Evolutionary conservation across 2,888 invertebrate species (phyloP).

Genomic region (Troilus luridus): DNA sequence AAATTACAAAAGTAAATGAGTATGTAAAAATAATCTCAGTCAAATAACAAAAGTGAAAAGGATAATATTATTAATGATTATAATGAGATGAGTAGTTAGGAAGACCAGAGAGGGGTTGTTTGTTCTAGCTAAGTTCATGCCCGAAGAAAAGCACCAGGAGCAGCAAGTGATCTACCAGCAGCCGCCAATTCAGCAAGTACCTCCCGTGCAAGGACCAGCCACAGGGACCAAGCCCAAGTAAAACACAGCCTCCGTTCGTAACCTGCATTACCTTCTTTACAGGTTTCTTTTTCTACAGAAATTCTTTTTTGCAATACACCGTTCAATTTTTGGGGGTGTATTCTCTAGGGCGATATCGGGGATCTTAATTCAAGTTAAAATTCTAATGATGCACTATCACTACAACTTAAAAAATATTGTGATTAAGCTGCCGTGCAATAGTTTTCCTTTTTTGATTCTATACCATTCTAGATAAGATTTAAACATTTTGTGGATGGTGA

Average conservation of each 20-base stretch:
- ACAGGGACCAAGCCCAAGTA: constrained; percentile 63
- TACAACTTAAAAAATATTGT: constrained; percentile 45
- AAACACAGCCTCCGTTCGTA: constrained; percentile 29
- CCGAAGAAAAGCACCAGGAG: constrained; percentile 63
- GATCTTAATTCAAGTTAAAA: constrained; percentile 38
- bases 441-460: constrained; percentile 41
- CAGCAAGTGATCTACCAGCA: constrained; percentile 61
- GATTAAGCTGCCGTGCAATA: constrained; percentile 49
- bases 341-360: constrained; percentile 47
- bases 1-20: background rate
- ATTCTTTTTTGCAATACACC: constrained; percentile 56
- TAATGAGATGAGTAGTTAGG: constrained; percentile 1
- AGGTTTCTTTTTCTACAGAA: constrained; percentile 55
- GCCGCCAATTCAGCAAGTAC: constrained; percentile 56
- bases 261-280: constrained; percentile 47
- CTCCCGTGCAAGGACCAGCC: constrained; percentile 60
- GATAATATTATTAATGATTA: background rate
- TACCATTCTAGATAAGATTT: constrained; percentile 42
- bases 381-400: constrained; percentile 43
- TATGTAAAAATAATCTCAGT: too few species aligned
- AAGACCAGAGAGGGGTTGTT: constrained; percentile 50
- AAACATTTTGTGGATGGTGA: constrained; percentile 43
- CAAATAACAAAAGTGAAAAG: background rate
- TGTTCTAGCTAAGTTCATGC: constrained; percentile 66
- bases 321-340: constrained; percentile 53